Conservation (phyloP, 2,888 invertebrate genomes). For the Cylindroiulus punctatus region DNA sequence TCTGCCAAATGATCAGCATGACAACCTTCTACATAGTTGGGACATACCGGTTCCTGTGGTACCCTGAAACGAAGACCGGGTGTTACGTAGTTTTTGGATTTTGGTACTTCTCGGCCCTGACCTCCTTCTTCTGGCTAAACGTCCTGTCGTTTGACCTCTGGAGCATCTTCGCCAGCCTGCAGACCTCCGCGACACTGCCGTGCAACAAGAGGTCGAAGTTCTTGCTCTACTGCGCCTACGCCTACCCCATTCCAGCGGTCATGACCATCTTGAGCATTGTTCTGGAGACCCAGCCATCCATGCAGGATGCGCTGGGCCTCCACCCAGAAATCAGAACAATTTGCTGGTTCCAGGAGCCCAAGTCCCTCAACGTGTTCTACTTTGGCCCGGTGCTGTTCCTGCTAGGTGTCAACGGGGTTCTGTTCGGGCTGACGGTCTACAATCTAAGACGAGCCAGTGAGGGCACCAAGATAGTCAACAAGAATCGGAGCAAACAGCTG, state of each 20-base stretch:
- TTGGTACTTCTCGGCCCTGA: not conserved
- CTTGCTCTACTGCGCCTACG: slow-evolving; percentile 27
- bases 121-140: slow-evolving; percentile 41
- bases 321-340: not conserved
- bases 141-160: slow-evolving; percentile 47
- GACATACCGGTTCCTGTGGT: not conserved
- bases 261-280: not conserved
- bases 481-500: slow-evolving; percentile 52
- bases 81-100: slow-evolving; percentile 36
- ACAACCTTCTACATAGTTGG: not conserved
- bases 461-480: slow-evolving; percentile 54
- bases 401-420: slow-evolving; percentile 2
- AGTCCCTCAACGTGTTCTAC: not conserved
- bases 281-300: slow-evolving; percentile 40
- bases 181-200: not conserved
- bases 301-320: slow-evolving; percentile 47
- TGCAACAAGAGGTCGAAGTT: slow-evolving; percentile 16
- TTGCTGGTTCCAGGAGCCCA: slow-evolving; percentile 53
- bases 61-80: not conserved
- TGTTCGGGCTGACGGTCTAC: slow-evolving; percentile 52
- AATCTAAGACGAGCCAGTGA: slow-evolving; percentile 52
- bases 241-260: slow-evolving; percentile 49
- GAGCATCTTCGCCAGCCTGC: not conserved
- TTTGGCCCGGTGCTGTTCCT: slow-evolving; percentile 50
- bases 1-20: slow-evolving; percentile 55